phyloP scores from a whole-genome alignment of 2,113 vertebrate species.

The Tachuris rubrigastra region DNA sequence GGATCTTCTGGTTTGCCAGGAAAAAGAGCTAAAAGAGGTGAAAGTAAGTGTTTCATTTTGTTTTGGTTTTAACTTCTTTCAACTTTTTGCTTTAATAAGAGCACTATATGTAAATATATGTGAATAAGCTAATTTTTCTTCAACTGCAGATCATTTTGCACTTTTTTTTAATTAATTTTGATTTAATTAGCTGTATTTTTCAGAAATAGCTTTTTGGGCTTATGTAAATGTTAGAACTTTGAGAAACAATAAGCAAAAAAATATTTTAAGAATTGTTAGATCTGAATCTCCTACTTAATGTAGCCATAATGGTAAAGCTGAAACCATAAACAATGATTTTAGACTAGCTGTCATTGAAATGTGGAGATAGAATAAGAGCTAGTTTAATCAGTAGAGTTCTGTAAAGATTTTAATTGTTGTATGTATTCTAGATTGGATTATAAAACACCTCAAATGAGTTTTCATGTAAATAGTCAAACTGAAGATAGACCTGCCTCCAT shows the following conservation, averaged over 20 bases:
- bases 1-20: background rate
- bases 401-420: background rate
- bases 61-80: background rate
- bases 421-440: background rate
- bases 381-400: background rate
- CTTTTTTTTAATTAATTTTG: background rate
- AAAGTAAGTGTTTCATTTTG: constrained; percentile 55
- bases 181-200: background rate
- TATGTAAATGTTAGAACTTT: background rate
- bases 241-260: background rate
- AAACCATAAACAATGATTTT: background rate
- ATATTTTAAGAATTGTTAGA: background rate
- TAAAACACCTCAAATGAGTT: background rate
- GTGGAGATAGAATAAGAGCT: background rate
- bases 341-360: background rate
- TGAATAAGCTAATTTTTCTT: background rate
- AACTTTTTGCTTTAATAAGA: background rate
- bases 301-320: background rate
- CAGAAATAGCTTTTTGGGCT: background rate
- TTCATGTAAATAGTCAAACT: background rate
- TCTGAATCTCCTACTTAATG: background rate
- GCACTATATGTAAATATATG: background rate
- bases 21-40: background rate
- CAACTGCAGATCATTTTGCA: background rate
- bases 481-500: background rate